Percentiles rank a stretch among this genome's conserved stretches.
These are phyloP conservation scores for Tholera decimalis DNA, from an alignment of 2,888 invertebrate genomes.

Conservation along the genomic window DNA sequence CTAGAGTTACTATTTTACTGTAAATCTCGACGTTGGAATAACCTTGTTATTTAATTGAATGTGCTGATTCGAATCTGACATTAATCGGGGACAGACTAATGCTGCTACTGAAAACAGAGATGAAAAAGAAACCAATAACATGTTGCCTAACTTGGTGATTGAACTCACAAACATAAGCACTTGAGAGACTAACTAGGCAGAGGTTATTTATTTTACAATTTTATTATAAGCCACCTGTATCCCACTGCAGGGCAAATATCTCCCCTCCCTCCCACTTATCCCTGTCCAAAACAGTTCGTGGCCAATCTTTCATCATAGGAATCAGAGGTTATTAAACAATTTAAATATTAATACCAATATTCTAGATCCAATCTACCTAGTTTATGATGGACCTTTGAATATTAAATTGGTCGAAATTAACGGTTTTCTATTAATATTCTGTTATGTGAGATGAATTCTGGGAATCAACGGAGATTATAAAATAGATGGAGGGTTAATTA, in stretches of 20 bases:
- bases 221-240: too few relatives aligned
- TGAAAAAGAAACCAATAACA: background rate
- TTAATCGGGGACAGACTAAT: too few relatives aligned
- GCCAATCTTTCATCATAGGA: too few relatives aligned
- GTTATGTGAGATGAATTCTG: background rate
- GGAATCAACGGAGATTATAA: background rate
- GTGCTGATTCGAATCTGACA: too few relatives aligned
- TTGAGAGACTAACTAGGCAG: background rate
- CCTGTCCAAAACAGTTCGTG: too few relatives aligned
- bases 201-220: too few relatives aligned
- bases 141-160: background rate
- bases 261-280: too few relatives aligned
- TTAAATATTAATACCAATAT: constrained; percentile 24
- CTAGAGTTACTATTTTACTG: too few relatives aligned
- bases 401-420: constrained; percentile 30
- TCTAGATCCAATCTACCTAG: constrained; percentile 23
- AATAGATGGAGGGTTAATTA: constrained; percentile 11
- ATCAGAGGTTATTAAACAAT: background rate
- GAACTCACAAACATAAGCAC: background rate
- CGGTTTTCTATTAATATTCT: constrained; percentile 10
- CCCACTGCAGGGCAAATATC: too few relatives aligned
- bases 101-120: background rate
- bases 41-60: too few relatives aligned
- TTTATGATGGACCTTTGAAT: constrained; percentile 37
- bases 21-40: too few relatives aligned